phyloP scores from a whole-genome alignment of 2,888 invertebrate genomes.

The Hylaea fasciaria region DNA sequence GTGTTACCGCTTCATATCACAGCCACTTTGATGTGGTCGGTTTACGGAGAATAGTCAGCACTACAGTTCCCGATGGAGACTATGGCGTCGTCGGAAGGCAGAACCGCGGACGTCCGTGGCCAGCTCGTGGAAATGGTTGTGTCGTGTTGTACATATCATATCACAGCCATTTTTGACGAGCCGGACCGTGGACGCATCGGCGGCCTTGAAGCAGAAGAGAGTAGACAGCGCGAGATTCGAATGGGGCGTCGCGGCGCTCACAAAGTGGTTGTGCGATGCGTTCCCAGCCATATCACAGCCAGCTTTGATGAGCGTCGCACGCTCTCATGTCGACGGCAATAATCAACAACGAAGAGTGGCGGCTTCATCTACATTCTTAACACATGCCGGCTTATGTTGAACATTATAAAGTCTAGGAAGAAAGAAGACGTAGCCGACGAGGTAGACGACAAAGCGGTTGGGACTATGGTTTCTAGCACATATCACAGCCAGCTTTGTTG shows the following conservation, averaged over 20 bases:
- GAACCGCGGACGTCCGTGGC: constrained; percentile 57
- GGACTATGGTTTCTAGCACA: constrained; percentile 88
- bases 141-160: constrained; percentile 88
- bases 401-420: background rate
- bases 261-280: constrained; percentile 96
- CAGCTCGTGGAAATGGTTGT: constrained; percentile 93
- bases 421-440: constrained; percentile 26
- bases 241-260: constrained; percentile 85
- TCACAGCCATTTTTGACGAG: constrained; percentile 99
- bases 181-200: constrained; percentile 83
- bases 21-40: constrained; percentile 98
- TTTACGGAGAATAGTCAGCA: constrained; percentile 68
- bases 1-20: constrained; percentile 92
- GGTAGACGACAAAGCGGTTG: constrained; percentile 92
- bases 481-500: constrained; percentile 97
- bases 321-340: constrained; percentile 27
- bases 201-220: background rate
- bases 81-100: constrained; percentile 1
- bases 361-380: too few species aligned
- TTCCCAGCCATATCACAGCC: constrained; percentile 95
- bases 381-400: too few species aligned
- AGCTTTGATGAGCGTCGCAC: constrained; percentile 96
- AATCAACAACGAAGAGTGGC: constrained; percentile 7
- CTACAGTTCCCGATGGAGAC: constrained; percentile 1
- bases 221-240: background rate